These are phyloP conservation scores for Panagrolaimus sp. DNA, from an alignment of 1,140 invertebrate genomes.

Conservation along the genomic window DNA sequence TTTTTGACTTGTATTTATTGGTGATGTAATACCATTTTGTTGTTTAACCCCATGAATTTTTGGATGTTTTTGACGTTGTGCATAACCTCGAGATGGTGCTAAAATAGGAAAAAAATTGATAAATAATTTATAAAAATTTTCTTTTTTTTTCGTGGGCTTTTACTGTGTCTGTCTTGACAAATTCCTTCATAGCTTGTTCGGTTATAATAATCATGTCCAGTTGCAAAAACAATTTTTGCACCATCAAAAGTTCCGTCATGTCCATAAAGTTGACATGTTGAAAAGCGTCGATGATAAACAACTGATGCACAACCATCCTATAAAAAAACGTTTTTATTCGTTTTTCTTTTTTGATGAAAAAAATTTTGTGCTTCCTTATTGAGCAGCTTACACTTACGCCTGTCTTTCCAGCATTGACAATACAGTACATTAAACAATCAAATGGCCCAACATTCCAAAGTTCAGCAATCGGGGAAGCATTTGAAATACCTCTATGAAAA, in stretches of 20 bases:
- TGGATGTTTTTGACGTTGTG: slow-evolving; percentile 22
- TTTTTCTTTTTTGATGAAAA: too few relatives aligned
- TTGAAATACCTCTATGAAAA: slow-evolving; percentile 40
- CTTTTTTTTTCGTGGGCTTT: not conserved
- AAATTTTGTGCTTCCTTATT: too few relatives aligned
- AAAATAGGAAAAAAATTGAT: slow-evolving; percentile 12
- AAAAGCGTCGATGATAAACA: slow-evolving; percentile 46
- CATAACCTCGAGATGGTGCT: slow-evolving; percentile 29
- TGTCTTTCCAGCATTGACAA: slow-evolving; percentile 33
- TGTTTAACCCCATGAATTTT: slow-evolving; percentile 1
- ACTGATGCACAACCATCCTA: slow-evolving; percentile 35
- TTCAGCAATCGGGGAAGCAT: slow-evolving; percentile 33
- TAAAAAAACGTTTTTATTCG: not conserved
- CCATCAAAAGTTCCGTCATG: slow-evolving; percentile 34
- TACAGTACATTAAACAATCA: slow-evolving; percentile 33
- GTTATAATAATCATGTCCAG: slow-evolving; percentile 44
- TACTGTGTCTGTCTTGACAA: slow-evolving; percentile 26
- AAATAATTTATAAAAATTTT: slow-evolving; percentile 22
- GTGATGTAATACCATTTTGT: not conserved
- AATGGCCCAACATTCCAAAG: slow-evolving; percentile 39
- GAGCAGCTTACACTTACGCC: slow-evolving; percentile 35
- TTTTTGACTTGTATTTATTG: too few relatives aligned
- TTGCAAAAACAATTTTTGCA: slow-evolving; percentile 36
- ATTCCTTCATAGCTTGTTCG: slow-evolving; percentile 32
- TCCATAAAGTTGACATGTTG: slow-evolving; percentile 42